These are phyloP conservation scores for Drosophila meridiana DNA, from an alignment of 2,888 invertebrate species.

Conservation along the genomic window DNA sequence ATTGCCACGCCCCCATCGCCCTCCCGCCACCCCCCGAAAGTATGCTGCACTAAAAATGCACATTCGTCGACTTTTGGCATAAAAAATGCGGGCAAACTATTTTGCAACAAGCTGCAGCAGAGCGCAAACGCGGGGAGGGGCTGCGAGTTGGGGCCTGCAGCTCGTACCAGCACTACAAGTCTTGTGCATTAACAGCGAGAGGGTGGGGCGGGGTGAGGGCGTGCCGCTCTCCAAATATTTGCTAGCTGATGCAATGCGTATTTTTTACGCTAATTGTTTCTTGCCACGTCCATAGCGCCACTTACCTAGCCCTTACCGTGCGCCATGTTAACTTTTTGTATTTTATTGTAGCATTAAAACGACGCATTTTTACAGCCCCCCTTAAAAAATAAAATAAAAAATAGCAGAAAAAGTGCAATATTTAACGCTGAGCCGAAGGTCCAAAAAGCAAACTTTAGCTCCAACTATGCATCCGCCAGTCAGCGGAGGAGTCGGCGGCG, in stretches of 20 bases:
- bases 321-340: slow-evolving; percentile 78
- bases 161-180: slow-evolving; percentile 14
- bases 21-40: slow-evolving; percentile 21
- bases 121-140: background rate
- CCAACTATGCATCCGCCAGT: slow-evolving; percentile 9
- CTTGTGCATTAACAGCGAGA: slow-evolving; percentile 43
- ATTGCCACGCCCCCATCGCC: background rate
- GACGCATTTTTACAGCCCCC: slow-evolving; percentile 81
- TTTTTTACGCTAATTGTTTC: slow-evolving; percentile 84
- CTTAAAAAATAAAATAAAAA: background rate
- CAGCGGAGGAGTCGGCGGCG: background rate
- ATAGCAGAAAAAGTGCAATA: slow-evolving; percentile 62
- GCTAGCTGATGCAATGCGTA: slow-evolving; percentile 57
- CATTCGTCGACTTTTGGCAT: slow-evolving; percentile 58
- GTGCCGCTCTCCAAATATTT: slow-evolving; percentile 42
- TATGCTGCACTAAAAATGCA: slow-evolving; percentile 52
- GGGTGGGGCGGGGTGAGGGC: background rate
- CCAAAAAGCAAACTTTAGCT: slow-evolving; percentile 35
- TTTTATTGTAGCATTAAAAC: slow-evolving; percentile 84
- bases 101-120: slow-evolving; percentile 39
- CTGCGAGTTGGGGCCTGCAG: background rate
- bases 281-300: slow-evolving; percentile 40
- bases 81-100: slow-evolving; percentile 56
- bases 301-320: background rate
- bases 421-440: slow-evolving; percentile 61